Percentiles rank a stretch among this genome's conserved stretches.
These are phyloP conservation scores for Oscheius sp. DNA, from an alignment of 1,140 invertebrate genomes.

Conservation along the genomic window DNA sequence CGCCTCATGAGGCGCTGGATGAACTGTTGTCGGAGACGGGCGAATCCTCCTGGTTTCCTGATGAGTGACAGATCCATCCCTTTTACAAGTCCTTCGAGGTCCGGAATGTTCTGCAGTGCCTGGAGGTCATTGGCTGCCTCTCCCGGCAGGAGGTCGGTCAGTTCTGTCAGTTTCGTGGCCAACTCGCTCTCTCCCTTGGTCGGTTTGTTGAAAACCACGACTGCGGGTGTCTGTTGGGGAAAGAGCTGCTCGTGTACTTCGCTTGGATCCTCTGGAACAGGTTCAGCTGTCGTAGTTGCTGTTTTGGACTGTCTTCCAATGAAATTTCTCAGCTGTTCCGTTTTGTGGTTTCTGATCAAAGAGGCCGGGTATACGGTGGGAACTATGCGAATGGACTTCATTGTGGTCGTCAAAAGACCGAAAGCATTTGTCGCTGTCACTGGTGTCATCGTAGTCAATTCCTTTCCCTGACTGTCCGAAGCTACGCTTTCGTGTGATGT, in stretches of 20 bases:
- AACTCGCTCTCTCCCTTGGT: slow-evolving; percentile 6
- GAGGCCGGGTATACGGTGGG: slow-evolving; percentile 23
- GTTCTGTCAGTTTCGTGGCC: slow-evolving; percentile 16
- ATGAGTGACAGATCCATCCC: slow-evolving; percentile 51
- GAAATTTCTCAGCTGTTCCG: slow-evolving; percentile 5
- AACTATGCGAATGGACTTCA: slow-evolving; percentile 19
- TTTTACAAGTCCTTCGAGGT: slow-evolving; percentile 51
- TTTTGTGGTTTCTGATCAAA: slow-evolving; percentile 14
- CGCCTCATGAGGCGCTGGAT: slow-evolving; percentile 45
- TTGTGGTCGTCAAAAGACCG: background rate
- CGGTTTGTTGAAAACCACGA: slow-evolving; percentile 29
- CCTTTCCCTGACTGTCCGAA: background rate
- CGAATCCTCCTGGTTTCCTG: slow-evolving; percentile 52
- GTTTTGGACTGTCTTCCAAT: background rate
- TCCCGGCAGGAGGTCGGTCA: slow-evolving; percentile 30
- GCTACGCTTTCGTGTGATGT: background rate
- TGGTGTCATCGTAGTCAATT: background rate
- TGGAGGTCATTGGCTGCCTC: slow-evolving; percentile 46
- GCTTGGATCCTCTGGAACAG: slow-evolving; percentile 24
- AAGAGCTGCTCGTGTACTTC: no score
- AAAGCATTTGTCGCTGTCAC: background rate
- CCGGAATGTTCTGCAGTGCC: slow-evolving; percentile 45
- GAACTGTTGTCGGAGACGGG: slow-evolving; percentile 48
- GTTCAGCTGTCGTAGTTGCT: slow-evolving; percentile 7
- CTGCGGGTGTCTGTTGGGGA: no score